phyloP scores from a whole-genome alignment of 2,888 invertebrate genomes.

The Synergus laeviventris region DNA sequence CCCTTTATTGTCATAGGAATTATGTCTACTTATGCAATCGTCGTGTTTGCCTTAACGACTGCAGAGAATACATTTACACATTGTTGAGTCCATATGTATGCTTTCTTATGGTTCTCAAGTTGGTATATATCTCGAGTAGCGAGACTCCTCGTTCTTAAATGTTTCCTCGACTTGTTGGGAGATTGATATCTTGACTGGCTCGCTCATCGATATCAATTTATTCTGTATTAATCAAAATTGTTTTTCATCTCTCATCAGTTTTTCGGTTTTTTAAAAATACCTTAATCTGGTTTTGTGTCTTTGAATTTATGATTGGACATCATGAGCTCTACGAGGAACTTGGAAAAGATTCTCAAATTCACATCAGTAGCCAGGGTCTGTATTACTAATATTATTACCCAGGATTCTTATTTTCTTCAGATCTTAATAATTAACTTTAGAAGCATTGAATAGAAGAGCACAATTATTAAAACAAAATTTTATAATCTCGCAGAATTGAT shows the following conservation, averaged over 20 bases:
- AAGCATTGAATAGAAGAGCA: neutral
- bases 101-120: conserved; percentile 46
- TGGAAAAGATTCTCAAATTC: conserved; percentile 71
- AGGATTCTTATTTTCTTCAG: neutral
- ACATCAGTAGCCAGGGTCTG: conserved; percentile 68
- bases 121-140: conserved; percentile 50
- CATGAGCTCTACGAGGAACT: conserved; percentile 60
- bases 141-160: conserved; percentile 49
- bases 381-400: conserved; percentile 49
- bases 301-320: neutral
- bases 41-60: conserved; percentile 20
- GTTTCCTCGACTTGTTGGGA: conserved; percentile 44
- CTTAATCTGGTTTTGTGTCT: neutral
- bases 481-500: neutral
- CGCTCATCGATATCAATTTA: conserved; percentile 16
- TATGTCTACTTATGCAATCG: conserved; percentile 10
- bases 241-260: neutral
- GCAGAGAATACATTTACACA: neutral
- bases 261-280: conserved; percentile 13
- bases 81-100: conserved; percentile 8
- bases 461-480: neutral
- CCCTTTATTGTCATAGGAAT: conserved; percentile 15
- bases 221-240: neutral
- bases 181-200: conserved; percentile 11
- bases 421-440: neutral